These are phyloP conservation scores for Sussaba pulchella DNA, from an alignment of 2,888 invertebrate genomes.

Conservation along the genomic window DNA sequence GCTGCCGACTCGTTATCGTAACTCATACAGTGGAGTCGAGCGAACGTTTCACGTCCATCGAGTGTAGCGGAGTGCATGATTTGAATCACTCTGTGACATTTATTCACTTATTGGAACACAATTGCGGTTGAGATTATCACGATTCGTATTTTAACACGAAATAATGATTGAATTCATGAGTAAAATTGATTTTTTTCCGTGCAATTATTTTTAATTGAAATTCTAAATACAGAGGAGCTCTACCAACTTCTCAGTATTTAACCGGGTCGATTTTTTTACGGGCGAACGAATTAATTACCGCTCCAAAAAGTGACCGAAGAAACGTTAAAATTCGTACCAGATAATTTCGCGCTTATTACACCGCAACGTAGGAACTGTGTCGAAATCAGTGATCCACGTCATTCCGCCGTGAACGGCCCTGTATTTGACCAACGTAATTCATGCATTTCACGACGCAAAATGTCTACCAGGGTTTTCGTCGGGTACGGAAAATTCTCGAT, in stretches of 20 bases:
- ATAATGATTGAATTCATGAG: no score
- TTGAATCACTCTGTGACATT: neutral
- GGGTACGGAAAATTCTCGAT: conserved; percentile 38
- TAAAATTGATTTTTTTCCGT: no score
- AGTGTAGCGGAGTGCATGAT: neutral
- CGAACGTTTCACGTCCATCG: conserved; percentile 6
- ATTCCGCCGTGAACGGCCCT: neutral
- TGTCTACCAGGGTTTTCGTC: neutral
- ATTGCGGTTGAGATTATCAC: no score
- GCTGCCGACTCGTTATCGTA: conserved; percentile 55
- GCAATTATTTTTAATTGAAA: no score
- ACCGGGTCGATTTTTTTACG: no score
- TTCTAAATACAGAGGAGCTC: no score
- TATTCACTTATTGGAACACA: no score
- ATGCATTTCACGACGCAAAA: conserved; percentile 17
- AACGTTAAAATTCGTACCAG: conserved; percentile 8
- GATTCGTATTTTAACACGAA: no score
- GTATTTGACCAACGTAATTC: conserved; percentile 26
- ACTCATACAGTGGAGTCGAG: conserved; percentile 20
- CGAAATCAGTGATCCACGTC: conserved; percentile 4
- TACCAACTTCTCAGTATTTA: no score
- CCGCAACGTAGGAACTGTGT: neutral
- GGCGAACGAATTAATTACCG: conserved; percentile 2
- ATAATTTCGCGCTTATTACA: neutral
- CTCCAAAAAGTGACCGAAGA: neutral